Conservation (phyloP, 2,888 invertebrate genomes). For the Carabus problematicus region DNA sequence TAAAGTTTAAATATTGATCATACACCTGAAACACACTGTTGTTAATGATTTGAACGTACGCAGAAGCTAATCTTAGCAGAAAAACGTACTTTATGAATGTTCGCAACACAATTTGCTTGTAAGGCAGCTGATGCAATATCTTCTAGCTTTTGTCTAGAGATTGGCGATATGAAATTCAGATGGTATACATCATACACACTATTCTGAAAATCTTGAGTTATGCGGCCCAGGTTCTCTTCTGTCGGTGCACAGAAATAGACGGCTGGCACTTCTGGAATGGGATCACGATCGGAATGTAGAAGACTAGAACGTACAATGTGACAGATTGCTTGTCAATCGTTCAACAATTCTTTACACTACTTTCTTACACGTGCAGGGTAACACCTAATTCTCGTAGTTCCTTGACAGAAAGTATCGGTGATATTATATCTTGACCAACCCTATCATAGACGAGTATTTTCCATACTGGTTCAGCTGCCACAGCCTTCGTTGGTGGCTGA, state of each 20-base stretch:
- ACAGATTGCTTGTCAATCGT: not conserved
- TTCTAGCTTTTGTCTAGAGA: slow-evolving; percentile 91
- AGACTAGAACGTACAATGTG: slow-evolving; percentile 64
- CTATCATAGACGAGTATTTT: slow-evolving; percentile 96
- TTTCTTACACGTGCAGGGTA: slow-evolving; percentile 92
- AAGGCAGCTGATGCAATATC: slow-evolving; percentile 93
- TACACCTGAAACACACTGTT: slow-evolving; percentile 68
- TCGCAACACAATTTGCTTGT: slow-evolving; percentile 87
- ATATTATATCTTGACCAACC: slow-evolving; percentile 97
- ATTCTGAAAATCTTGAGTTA: slow-evolving; percentile 88
- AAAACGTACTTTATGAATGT: slow-evolving; percentile 80
- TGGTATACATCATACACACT: slow-evolving; percentile 94
- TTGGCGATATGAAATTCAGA: slow-evolving; percentile 95
- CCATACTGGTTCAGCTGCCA: slow-evolving; percentile 90
- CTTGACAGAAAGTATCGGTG: slow-evolving; percentile 93
- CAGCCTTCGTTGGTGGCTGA: slow-evolving; percentile 75
- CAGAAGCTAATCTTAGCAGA: slow-evolving; percentile 11
- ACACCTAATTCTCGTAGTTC: slow-evolving; percentile 95
- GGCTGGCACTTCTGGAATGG: slow-evolving; percentile 98
- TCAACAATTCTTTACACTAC: not conserved
- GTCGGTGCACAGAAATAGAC: slow-evolving; percentile 97
- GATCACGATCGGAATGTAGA: slow-evolving; percentile 85
- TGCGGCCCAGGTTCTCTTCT: slow-evolving; percentile 93
- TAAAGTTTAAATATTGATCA: slow-evolving; percentile 99
- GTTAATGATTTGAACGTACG: not conserved